These are phyloP conservation scores for Plebejus anna DNA, from an alignment of 2,888 invertebrate genomes.

Conservation along the genomic window DNA sequence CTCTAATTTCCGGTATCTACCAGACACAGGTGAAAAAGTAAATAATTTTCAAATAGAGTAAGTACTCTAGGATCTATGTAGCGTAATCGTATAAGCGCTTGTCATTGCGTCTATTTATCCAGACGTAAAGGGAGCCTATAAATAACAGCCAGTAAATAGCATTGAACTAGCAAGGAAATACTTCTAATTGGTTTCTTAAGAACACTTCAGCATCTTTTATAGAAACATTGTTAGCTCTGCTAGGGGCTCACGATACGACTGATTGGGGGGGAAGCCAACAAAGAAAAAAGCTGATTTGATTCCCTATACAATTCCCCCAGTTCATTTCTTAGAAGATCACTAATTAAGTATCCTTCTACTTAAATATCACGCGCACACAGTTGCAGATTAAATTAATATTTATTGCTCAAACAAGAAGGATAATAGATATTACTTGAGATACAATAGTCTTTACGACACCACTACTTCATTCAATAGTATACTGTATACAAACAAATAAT, in stretches of 20 bases:
- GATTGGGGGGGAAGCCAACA: background rate
- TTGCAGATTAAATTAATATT: background rate
- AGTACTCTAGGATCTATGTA: background rate
- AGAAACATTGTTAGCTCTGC: background rate
- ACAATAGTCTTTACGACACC: too few relatives aligned
- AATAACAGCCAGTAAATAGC: background rate
- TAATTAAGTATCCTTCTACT: conserved; percentile 17
- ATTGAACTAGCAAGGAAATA: conserved; percentile 8
- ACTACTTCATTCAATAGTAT: too few relatives aligned
- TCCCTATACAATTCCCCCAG: background rate
- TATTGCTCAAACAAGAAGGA: background rate
- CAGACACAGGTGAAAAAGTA: too few relatives aligned
- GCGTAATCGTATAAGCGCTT: too few relatives aligned
- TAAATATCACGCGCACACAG: background rate
- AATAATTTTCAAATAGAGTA: background rate
- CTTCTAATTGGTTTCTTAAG: conserved; percentile 24
- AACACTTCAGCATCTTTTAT: background rate
- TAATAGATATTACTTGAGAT: background rate
- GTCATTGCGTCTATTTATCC: background rate
- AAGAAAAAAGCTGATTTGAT: conserved; percentile 11
- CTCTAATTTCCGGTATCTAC: background rate
- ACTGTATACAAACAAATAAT: too few relatives aligned
- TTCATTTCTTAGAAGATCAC: background rate
- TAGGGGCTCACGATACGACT: background rate
- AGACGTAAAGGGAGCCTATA: background rate